A percentile compares a stretch with the other conserved stretches of the same genome.
phyloP scores from a whole-genome alignment of 2,113 vertebrate genomes.

The Scartelaos histophorus region DNA sequence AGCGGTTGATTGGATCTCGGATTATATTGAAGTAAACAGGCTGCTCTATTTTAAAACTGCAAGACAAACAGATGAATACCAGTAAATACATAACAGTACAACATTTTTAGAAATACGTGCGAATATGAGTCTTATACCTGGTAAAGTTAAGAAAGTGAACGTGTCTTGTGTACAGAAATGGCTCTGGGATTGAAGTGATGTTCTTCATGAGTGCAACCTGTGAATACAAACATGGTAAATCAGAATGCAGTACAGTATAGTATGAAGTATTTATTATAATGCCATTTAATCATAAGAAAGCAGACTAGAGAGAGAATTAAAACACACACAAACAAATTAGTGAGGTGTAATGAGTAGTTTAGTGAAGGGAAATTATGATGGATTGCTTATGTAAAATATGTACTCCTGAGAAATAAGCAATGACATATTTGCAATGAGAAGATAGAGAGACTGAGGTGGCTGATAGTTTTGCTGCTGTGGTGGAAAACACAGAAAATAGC shows the following conservation, averaged over 20 bases:
- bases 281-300: too few relatives aligned
- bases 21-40: constrained; percentile 98
- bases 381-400: too few relatives aligned
- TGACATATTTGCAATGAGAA: not conserved
- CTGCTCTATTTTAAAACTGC: constrained; percentile 94
- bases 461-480: not conserved
- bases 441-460: not conserved
- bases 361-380: too few relatives aligned
- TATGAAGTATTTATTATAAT: too few relatives aligned
- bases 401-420: not conserved
- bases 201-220: constrained; percentile 98
- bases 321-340: too few relatives aligned
- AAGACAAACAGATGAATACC: constrained; percentile 20
- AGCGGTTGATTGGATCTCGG: constrained; percentile 93
- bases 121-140: constrained; percentile 76
- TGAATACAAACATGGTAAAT: not conserved
- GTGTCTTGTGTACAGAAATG: constrained; percentile 96
- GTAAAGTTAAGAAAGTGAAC: constrained; percentile 99
- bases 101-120: not conserved
- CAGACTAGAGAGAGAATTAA: too few relatives aligned
- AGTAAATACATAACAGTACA: not conserved
- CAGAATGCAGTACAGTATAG: not conserved
- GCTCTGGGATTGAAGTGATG: constrained; percentile 92
- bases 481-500: not conserved
- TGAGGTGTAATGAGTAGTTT: too few relatives aligned